phyloP scores from a whole-genome alignment of 1,140 invertebrate species.

The Drosophila chauvacae region DNA sequence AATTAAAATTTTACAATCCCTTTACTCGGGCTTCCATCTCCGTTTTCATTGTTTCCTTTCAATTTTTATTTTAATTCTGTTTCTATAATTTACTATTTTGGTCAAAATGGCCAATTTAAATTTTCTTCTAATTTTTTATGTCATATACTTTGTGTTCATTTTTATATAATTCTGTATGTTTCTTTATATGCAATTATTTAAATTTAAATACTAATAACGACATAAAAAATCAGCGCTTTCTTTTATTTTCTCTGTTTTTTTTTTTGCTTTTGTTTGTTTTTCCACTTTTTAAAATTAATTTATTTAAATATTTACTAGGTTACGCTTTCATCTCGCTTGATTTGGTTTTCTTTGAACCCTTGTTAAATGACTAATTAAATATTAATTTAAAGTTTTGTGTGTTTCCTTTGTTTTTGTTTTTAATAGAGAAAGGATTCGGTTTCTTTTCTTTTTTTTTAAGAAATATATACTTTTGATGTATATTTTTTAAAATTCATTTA shows the following conservation, averaged over 20 bases:
- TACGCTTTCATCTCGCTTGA: slow-evolving; percentile 70
- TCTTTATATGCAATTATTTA: slow-evolving; percentile 78
- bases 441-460: slow-evolving; percentile 63
- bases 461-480: slow-evolving; percentile 79
- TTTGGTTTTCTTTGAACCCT: slow-evolving; percentile 63
- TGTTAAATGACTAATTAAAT: slow-evolving; percentile 79
- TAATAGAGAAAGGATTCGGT: slow-evolving; percentile 76
- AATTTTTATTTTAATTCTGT: slow-evolving; percentile 51
- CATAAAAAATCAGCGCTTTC: slow-evolving; percentile 83
- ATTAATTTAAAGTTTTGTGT: slow-evolving; percentile 74
- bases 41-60: slow-evolving; percentile 58
- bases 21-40: slow-evolving; percentile 60
- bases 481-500: slow-evolving; percentile 82
- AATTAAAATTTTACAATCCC: slow-evolving; percentile 84
- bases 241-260: slow-evolving; percentile 57
- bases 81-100: slow-evolving; percentile 80
- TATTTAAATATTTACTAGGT: slow-evolving; percentile 80
- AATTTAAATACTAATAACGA: slow-evolving; percentile 84
- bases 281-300: slow-evolving; percentile 75
- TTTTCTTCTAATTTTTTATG: slow-evolving; percentile 74
- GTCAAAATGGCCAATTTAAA: slow-evolving; percentile 82
- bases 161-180: slow-evolving; percentile 59
- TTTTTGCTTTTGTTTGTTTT: slow-evolving; percentile 46
- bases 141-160: slow-evolving; percentile 54
- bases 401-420: slow-evolving; percentile 59